phyloP scores from a whole-genome alignment of 2,113 vertebrate genomes.

The Coptodon bakossiorum region DNA sequence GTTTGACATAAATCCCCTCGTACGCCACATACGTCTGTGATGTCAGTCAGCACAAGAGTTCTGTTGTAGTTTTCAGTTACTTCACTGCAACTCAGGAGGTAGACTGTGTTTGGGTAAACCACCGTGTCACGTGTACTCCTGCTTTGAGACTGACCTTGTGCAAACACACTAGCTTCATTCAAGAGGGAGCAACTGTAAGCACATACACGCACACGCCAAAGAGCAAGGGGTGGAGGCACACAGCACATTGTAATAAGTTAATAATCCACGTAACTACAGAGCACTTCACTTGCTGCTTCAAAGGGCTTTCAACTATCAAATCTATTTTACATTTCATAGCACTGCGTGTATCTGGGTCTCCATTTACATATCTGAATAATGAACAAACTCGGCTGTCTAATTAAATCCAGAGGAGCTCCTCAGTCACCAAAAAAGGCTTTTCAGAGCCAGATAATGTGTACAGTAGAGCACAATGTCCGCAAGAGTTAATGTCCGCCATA shows the following conservation, averaged over 20 bases:
- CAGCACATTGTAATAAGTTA: slow-evolving; percentile 5
- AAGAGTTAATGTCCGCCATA: not conserved
- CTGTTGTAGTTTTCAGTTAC: not conserved
- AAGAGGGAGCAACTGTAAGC: not conserved
- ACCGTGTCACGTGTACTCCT: not conserved
- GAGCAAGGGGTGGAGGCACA: not conserved
- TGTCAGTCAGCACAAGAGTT: not conserved
- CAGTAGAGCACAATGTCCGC: not conserved
- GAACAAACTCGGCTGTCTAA: slow-evolving; percentile 21
- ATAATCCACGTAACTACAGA: slow-evolving; percentile 38
- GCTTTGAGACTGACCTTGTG: not conserved
- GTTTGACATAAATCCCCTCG: not conserved
- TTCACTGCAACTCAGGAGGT: not conserved
- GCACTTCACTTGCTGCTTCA: slow-evolving; percentile 21
- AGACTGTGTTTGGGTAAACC: not conserved
- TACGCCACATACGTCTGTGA: too few species aligned
- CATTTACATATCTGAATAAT: slow-evolving; percentile 54
- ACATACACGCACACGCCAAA: not conserved
- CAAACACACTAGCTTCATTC: slow-evolving; percentile 31
- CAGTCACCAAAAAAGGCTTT: not conserved
- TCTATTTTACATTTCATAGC: slow-evolving; percentile 25
- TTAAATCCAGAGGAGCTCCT: slow-evolving; percentile 18
- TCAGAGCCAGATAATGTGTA: not conserved
- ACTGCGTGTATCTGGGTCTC: slow-evolving; percentile 12
- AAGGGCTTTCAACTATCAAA: slow-evolving; percentile 19